Base-by-base conservation (phyloP, 1,140 invertebrate genomes). In the Lanistes nyassanus region DNA sequence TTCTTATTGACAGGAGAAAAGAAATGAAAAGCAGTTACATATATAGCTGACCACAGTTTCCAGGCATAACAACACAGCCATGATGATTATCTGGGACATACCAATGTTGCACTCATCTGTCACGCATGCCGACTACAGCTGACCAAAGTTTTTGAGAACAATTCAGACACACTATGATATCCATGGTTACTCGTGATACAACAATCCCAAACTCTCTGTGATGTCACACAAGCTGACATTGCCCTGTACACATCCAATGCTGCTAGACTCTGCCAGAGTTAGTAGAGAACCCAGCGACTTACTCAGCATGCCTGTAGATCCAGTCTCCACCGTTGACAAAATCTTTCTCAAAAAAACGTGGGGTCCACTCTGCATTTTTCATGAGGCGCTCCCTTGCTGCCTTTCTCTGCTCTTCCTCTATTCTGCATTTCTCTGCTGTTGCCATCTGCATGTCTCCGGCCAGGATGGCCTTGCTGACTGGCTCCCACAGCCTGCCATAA, bases 361-460 rank as follows among this genome's bases (percentile, higher is more conserved):
- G 93, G 53, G 91, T 81, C 92, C 94, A 95, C 68, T 92, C 91
- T 55, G 91, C 89, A 64, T 92, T 91, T 76, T 90, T 91, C 0
- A 89, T 86, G 79, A 93, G 92, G 6, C 94, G 89, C 70, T 94
- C 93, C 82, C 93, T 91, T 0, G 93, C 92, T 2, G 92, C 91
- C 62, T 91, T 90, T 29, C 96, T 91, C 88, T 98, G 96, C 13
- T 92, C 92, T 85, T 97, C 95, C 83, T 98, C 96, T 58, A 98
- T 90, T 64, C 93, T 88, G 6, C 94, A 96, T 89, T 98, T 98
- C 82, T 96, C 94, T 68, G 96, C 93, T 4, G 96, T 98, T 0
- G 96, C 96, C 21, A 92, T 93, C 47, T 84, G 90, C 90, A 95
- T 94, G 90, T 98, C 95, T 78, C 95, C 93, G 36, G 91, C 90